Evolutionary conservation across 2,888 invertebrate species (phyloP).

Genomic region (Eupithecia tripunctaria): DNA sequence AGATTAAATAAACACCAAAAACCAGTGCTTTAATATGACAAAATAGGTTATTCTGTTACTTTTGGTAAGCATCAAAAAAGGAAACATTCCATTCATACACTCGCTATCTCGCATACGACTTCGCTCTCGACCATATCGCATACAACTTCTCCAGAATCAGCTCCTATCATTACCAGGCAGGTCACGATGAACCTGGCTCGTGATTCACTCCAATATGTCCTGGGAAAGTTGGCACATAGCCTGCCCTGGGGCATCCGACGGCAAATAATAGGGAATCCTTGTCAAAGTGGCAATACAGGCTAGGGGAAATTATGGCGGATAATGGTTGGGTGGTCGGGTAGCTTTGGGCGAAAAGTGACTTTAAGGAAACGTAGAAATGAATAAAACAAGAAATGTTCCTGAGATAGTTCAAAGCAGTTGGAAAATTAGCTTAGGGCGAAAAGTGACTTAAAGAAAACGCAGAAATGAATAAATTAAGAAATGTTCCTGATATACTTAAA

Average conservation of each 20-base stretch:
- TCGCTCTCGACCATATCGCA: not conserved
- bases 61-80: not conserved
- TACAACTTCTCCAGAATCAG: constrained; percentile 27
- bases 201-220: constrained; percentile 34
- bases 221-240: constrained; percentile 34
- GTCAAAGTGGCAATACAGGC: constrained; percentile 38
- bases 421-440: not conserved
- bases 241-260: constrained; percentile 34
- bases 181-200: constrained; percentile 28
- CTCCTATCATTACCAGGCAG: constrained; percentile 39
- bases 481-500: not conserved
- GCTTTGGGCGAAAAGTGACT: not conserved
- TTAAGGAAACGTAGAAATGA: not conserved
- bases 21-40: not conserved
- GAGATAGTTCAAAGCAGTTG: not conserved
- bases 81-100: not conserved
- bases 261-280: constrained; percentile 43
- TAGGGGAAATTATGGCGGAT: constrained; percentile 36
- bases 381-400: not conserved
- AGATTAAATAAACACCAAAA: not conserved
- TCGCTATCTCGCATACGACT: not conserved
- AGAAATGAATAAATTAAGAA: not conserved
- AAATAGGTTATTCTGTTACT: not conserved
- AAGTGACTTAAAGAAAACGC: not conserved
- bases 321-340: not conserved